Evolutionary conservation across 2,888 invertebrate genomes (phyloP), one percentile per base, ranked within the genome.

Genomic region (Lepidocyrtoides sp.): DNA sequence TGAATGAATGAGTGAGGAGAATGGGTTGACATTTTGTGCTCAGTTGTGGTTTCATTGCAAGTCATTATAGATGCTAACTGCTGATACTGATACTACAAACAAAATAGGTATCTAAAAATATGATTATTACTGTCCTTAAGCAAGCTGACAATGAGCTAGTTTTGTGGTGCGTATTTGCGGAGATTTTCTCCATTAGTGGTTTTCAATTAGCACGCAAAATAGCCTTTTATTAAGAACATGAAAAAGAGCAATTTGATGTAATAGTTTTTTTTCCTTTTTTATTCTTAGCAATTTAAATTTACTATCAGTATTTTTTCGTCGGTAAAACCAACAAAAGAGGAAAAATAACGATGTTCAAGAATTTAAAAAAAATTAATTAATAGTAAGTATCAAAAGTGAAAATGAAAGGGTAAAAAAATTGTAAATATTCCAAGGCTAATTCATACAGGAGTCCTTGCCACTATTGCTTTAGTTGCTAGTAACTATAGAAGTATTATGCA

Each of bases 121-220:
- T 14, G 14, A 14, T 66, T 66, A 32, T 72, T 72, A 36, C 36
- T 36, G 36, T 36, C 48, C 44, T 26, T 77, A 51, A 26, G 51
- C n/a, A 7, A 32, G 29, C 14, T 77, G 77, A 48, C 77, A 77
- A 77, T 77, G 77, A 77, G 77, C 48, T 48, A 51, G 77, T 72
- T 63, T 77, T 77, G 77, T 77, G 77, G 77, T 72, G 69, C 1
- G 2, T 20, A 77, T 77, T 77, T 77, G 77, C 51, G 51, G 77
- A 77, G 26, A 77, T 48, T 77, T 77, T 77, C 51, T 51, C 77
- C 77, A 77, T 77, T 77, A 77, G 77, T 77, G 77, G 77, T 77
- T 51, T 14, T 48, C 77, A 48, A 77, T 77, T 77, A 77, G 51
- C 51, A 77, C 77, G 17, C 48, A 77, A 77, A 77, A 48, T 51